A percentile compares a stretch with the other conserved stretches of the same genome.
Evolutionary conservation across 1,140 invertebrate genomes (phyloP).

Genomic region (Drosophila albomicans): DNA sequence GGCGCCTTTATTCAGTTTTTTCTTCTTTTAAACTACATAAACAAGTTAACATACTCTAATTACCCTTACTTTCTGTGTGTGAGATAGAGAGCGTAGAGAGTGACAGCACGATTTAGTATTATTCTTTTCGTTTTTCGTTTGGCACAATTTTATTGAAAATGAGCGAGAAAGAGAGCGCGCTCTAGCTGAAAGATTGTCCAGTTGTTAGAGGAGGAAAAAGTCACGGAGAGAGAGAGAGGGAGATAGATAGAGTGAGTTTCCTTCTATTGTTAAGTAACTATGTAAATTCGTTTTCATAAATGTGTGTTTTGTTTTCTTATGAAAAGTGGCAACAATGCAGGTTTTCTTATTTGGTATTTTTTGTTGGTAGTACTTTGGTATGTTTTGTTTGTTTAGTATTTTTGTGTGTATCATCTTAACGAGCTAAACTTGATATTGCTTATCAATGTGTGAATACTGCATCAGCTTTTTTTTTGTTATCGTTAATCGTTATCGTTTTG

Average conservation of each 20-base stretch:
- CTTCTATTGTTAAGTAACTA: constrained; percentile 57
- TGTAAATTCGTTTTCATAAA: constrained; percentile 77
- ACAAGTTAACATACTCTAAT: constrained; percentile 44
- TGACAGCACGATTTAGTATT: not conserved
- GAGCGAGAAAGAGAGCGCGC: constrained; percentile 39
- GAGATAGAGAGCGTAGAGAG: not conserved
- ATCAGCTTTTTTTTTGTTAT: constrained; percentile 4
- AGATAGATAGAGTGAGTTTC: constrained; percentile 15
- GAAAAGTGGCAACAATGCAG: constrained; percentile 40
- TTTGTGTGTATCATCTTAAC: constrained; percentile 44
- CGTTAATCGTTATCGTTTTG: constrained; percentile 1
- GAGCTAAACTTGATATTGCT: constrained; percentile 65
- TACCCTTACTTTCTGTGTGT: constrained; percentile 33
- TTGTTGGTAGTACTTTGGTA: constrained; percentile 27
- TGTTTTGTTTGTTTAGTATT: constrained; percentile 23
- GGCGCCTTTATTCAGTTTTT: not conserved
- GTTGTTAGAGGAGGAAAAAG: not conserved
- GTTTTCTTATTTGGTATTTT: constrained; percentile 24
- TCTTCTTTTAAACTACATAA: constrained; percentile 31
- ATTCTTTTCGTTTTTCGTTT: constrained; percentile 19
- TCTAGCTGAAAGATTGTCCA: constrained; percentile 39
- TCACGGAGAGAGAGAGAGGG: constrained; percentile 1
- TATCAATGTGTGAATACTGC: constrained; percentile 53
- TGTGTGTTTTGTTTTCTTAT: constrained; percentile 7
- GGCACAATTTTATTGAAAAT: constrained; percentile 44